Evolutionary conservation across 2,888 invertebrate genomes (phyloP), one percentile per base, ranked within the genome.

Genomic region (Xestoiulus laeticollis): DNA sequence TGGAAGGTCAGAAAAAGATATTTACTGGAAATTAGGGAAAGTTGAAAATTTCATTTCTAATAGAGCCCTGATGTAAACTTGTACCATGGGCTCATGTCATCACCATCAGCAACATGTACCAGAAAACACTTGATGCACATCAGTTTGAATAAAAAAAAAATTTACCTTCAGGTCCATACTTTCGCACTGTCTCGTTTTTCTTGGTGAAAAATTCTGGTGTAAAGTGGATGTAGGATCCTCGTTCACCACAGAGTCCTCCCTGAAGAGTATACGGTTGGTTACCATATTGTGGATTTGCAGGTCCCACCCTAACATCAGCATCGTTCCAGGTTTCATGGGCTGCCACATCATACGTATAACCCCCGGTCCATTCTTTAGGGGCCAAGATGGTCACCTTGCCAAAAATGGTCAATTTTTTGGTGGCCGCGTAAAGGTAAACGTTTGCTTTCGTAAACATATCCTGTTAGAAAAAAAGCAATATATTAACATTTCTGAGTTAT

Each of bases 211-310:
- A 91, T 30, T 89, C 89, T 12, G 90, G 90, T 14, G 90, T 91
- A 32, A 94, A 89, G 90, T 93, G 94, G 85, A 95, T 93, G 90
- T 94, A 94, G 90, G 94, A 94, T 0, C 94, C 95, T 6, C 91
- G 91, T 89, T 93, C 92, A 5, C 94, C 94, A 90, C 95, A 95
- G 14, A 94, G 94, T 38, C 93, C 92, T 3, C 94, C 93, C 90
- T 94, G 94, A 90, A 94, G 94, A 0, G 94, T 94, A 93, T 94
- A 94, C n/a, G 94, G 92, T 14, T 92, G 90, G 90, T 93, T 92
- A 4, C 92, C 92, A 89, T 93, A 94, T 84, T 94, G 91, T 6
- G 93, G 93, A 38, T 93, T 93, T 14, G 91, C 91, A 4, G 93
- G 93, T 33, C 94, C 91, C 2, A 92, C 90, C 43, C 93, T 91